These are phyloP conservation scores for Scaptomyza montana DNA, from an alignment of 1,140 invertebrate genomes.

Conservation along the genomic window DNA sequence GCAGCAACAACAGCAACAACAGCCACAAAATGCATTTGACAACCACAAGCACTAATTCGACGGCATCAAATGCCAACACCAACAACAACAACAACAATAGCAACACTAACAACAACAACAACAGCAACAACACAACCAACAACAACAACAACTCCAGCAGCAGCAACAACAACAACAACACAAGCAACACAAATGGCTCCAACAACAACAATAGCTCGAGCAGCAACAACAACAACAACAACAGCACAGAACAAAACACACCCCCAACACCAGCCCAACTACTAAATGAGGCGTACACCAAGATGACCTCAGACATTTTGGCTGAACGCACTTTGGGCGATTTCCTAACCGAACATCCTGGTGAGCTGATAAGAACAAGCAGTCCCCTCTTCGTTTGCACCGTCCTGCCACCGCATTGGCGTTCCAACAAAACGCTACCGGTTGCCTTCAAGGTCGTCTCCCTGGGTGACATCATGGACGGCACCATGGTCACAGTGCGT, in stretches of 20 bases:
- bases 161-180: conserved; percentile 52
- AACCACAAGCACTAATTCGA: conserved; percentile 64
- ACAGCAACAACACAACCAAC: conserved; percentile 51
- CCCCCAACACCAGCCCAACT: conserved; percentile 86
- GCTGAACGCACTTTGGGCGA: conserved; percentile 94
- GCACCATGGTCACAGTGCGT: conserved; percentile 96
- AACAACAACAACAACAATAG: conserved; percentile 63
- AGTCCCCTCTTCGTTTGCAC: conserved; percentile 97
- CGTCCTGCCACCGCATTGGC: conserved; percentile 96
- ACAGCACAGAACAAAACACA: conserved; percentile 84
- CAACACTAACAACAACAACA: conserved; percentile 52
- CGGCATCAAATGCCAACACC: conserved; percentile 70
- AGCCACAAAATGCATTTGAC: conserved; percentile 74
- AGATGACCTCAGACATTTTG: conserved; percentile 94
- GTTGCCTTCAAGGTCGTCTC: conserved; percentile 96
- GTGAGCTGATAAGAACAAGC: conserved; percentile 96
- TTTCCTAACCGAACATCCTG: conserved; percentile 95
- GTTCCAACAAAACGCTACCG: conserved; percentile 98
- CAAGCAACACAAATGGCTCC: conserved; percentile 54
- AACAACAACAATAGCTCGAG: conserved; percentile 47
- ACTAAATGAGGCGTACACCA: conserved; percentile 92
- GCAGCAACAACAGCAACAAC: conserved; percentile 42
- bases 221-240: conserved; percentile 83
- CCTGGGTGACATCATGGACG: conserved; percentile 95
- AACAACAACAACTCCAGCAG: conserved; percentile 60